Evolutionary conservation across 1,140 invertebrate genomes (phyloP).

Genomic region (Lethrus apterus): DNA sequence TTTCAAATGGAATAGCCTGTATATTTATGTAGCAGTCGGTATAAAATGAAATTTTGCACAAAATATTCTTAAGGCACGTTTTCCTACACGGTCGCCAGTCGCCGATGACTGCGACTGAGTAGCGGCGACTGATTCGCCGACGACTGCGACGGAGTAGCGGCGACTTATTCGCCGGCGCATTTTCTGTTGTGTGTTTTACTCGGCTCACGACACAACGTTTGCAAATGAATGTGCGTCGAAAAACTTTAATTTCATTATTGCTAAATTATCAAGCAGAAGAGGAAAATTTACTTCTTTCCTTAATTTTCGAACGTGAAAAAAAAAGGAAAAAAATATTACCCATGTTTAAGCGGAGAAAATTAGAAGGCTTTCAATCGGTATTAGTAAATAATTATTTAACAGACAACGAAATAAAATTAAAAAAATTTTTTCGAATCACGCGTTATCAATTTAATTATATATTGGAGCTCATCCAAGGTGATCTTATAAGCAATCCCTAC

Average conservation of each 20-base stretch:
- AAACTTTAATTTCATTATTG: background rate
- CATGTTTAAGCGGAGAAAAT: background rate
- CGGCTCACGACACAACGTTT: too few species aligned
- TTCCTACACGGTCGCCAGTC: background rate
- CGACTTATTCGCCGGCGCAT: background rate
- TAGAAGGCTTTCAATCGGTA: background rate
- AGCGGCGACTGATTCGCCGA: background rate
- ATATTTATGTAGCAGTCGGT: too few species aligned
- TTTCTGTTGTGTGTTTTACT: conserved; percentile 1
- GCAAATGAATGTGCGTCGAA: background rate
- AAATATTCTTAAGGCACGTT: too few species aligned
- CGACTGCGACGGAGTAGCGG: background rate
- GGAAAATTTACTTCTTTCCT: too few species aligned
- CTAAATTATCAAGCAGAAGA: background rate
- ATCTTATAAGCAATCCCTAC: background rate
- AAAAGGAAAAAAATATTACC: conserved; percentile 1
- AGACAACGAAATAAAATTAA: background rate
- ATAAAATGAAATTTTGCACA: too few species aligned
- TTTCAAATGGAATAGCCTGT: too few species aligned
- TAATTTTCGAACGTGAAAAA: background rate
- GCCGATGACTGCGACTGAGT: background rate
- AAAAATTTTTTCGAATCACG: background rate
- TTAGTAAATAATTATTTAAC: background rate
- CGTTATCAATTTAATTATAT: background rate
- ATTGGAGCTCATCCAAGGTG: background rate